Evolutionary conservation across 2,113 vertebrate genomes (phyloP).

Genomic region (Pomatorhinus ruficollis): DNA sequence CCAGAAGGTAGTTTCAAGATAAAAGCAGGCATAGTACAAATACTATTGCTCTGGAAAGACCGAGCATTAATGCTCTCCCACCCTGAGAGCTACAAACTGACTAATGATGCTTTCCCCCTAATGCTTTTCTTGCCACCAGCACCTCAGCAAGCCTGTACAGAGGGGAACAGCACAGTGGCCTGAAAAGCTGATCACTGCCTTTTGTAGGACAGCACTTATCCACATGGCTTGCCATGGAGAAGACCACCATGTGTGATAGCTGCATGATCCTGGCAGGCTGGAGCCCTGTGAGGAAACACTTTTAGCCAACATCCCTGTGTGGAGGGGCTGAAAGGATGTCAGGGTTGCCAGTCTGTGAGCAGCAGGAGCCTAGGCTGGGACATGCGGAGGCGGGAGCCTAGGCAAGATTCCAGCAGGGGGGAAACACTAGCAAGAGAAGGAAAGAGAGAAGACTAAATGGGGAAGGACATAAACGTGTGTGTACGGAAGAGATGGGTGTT

Average conservation of each 20-base stretch:
- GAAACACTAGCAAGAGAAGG: neutral
- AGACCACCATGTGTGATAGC: neutral
- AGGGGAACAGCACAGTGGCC: neutral
- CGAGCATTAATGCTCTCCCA: neutral
- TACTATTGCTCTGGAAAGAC: neutral
- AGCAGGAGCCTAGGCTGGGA: neutral
- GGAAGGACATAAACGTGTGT: neutral
- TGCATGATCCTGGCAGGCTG: neutral
- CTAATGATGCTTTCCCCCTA: neutral
- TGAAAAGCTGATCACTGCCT: neutral
- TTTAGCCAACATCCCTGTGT: neutral
- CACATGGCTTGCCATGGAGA: rapidly evolving
- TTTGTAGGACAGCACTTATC: neutral
- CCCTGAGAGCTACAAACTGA: neutral
- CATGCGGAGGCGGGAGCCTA: rapidly evolving
- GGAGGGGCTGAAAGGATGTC: neutral
- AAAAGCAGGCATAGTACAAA: neutral
- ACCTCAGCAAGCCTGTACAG: neutral
- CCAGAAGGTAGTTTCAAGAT: neutral
- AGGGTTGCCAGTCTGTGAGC: neutral
- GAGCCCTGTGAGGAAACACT: neutral
- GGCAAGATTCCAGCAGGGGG: neutral
- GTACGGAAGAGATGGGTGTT: neutral
- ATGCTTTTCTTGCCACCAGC: neutral
- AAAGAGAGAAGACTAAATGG: neutral